Conservation (phyloP, 2,888 invertebrate species). For the Macrophya alboannulata region DNA sequence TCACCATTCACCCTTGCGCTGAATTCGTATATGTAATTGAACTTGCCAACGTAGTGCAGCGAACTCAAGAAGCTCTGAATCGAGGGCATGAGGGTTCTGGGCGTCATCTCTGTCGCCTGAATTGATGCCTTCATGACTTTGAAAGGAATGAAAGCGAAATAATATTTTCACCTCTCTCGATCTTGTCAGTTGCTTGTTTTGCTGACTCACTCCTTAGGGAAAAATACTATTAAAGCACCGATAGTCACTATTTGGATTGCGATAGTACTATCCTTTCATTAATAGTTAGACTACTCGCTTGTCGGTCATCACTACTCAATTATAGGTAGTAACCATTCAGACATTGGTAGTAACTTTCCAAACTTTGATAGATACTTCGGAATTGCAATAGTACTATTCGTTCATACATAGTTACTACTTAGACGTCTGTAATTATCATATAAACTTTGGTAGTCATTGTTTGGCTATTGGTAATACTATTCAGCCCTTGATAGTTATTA, state of each 20-base stretch:
- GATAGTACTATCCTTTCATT: too few species aligned
- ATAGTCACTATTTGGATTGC: neutral
- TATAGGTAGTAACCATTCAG: too few species aligned
- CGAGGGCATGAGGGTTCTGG: neutral
- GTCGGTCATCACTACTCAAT: too few species aligned
- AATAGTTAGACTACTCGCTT: too few species aligned
- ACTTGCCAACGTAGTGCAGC: slow-evolving; percentile 21
- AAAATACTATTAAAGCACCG: neutral
- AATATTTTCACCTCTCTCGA: slow-evolving; percentile 14
- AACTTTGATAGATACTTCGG: too few species aligned
- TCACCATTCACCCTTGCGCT: slow-evolving; percentile 20
- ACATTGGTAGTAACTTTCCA: too few species aligned
- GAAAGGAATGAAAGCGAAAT: slow-evolving; percentile 32
- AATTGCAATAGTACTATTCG: too few species aligned
- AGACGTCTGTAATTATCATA: too few species aligned
- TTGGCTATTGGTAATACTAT: too few species aligned
- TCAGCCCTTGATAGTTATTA: too few species aligned
- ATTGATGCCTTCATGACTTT: neutral
- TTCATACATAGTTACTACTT: too few species aligned
- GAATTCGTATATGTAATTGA: slow-evolving; percentile 51
- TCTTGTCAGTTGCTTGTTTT: slow-evolving; percentile 6
- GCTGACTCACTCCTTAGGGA: neutral
- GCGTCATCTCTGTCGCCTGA: slow-evolving; percentile 23
- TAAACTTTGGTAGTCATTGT: too few species aligned
- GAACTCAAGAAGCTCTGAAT: slow-evolving; percentile 28